Percentiles rank a stretch among this genome's conserved stretches.
These are phyloP conservation scores for Iguana delicatissima DNA, from an alignment of 2,797 vertebrate species.

Conservation along the genomic window DNA sequence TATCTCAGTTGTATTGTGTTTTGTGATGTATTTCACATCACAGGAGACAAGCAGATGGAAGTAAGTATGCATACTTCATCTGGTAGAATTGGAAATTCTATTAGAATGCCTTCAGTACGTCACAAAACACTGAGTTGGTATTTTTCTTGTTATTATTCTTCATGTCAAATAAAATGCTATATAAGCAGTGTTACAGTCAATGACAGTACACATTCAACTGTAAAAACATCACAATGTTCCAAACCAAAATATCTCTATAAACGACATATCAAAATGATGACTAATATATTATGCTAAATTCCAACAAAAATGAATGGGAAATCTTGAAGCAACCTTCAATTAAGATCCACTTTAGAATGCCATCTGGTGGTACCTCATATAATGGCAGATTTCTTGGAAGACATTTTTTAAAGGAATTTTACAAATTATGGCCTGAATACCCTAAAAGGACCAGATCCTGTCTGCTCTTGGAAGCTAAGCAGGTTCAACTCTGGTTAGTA, in stretches of 20 bases:
- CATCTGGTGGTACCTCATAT: conserved; percentile 29
- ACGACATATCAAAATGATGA: background rate
- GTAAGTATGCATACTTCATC: background rate
- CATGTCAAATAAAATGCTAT: background rate
- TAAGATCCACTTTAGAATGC: background rate
- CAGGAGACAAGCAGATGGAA: background rate
- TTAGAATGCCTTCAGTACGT: background rate
- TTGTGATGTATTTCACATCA: background rate
- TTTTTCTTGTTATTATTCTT: background rate
- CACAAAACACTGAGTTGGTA: background rate
- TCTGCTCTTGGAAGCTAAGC: too few species aligned
- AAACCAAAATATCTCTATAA: background rate
- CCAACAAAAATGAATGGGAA: background rate
- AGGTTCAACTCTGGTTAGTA: too few species aligned
- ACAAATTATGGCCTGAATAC: too few species aligned
- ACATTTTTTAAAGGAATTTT: too few species aligned
- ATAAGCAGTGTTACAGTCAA: background rate
- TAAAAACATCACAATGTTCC: background rate
- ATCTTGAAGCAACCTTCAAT: conserved; percentile 12
- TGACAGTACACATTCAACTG: background rate
- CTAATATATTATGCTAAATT: conserved; percentile 13
- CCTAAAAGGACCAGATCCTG: too few species aligned
- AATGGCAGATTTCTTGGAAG: conserved; percentile 4
- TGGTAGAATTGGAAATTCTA: background rate
- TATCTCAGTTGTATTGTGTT: background rate